phyloP scores from a whole-genome alignment of 2,113 vertebrate genomes.

The Hippocampus abdominalis region DNA sequence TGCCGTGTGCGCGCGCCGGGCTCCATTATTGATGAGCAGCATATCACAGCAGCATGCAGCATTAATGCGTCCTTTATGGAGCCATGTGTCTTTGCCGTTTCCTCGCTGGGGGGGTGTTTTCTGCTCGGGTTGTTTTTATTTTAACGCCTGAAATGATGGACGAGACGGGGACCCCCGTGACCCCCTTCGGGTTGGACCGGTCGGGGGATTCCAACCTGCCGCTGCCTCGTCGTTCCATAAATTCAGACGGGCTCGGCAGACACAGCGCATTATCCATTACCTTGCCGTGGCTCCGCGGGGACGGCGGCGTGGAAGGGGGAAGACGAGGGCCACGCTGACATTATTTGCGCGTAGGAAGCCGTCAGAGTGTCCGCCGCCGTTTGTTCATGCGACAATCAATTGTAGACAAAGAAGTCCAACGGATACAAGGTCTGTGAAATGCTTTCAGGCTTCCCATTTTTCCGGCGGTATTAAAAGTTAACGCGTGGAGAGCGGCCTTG shows the following conservation, averaged over 20 bases:
- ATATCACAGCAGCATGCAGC: conserved; percentile 1
- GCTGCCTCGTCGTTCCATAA: background rate
- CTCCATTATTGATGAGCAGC: conserved; percentile 3
- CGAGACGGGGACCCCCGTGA: background rate
- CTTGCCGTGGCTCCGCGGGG: background rate
- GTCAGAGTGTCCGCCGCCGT: background rate
- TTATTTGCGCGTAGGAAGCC: background rate
- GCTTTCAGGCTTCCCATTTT: background rate
- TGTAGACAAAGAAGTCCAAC: background rate
- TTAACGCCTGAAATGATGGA: background rate
- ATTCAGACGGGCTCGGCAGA: background rate
- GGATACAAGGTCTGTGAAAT: background rate
- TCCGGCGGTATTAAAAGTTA: background rate
- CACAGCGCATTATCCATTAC: background rate
- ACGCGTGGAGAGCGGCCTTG: background rate
- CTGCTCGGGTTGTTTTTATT: background rate
- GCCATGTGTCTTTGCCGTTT: conserved; percentile 2
- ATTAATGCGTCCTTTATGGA: conserved; percentile 5
- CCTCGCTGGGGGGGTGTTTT: conserved; percentile 5
- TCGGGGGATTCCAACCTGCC: background rate
- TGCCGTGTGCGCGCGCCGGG: background rate
- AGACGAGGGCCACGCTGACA: background rate
- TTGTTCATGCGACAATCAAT: background rate
- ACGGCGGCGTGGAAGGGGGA: background rate
- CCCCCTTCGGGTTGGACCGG: background rate